Evolutionary conservation across 1,140 invertebrate genomes (phyloP), one percentile per base, ranked within the genome.

Genomic region (Plodia interpunctella): DNA sequence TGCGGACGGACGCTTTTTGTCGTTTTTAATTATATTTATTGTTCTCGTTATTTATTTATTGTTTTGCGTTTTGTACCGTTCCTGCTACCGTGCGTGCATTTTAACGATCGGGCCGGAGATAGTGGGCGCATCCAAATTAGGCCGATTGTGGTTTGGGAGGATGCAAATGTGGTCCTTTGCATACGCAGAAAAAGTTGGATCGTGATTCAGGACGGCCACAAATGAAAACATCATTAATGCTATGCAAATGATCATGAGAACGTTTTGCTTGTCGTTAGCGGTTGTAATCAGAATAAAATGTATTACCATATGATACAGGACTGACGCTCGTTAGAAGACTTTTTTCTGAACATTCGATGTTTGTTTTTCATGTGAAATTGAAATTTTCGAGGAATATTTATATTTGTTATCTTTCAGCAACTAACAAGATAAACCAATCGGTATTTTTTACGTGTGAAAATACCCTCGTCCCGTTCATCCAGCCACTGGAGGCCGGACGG

Each of bases 1-100:
- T 79, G 75, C 65, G 72, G 76, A 79, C 78, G 79, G 74, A 78
- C 75, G 74, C 72, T 83, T 83, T 87, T 87, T 83, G 79, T 84
- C 76, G 80, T 81, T 80, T 86, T 88, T 85, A 88, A 85, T 86
- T 88, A 88, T 88, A 85, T 86, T 86, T 88, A 88, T 88, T 84
- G 81, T 88, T 80, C 74, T 80, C 72, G 69, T 84, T 82, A 87
- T 83, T 84, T 84, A 84, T 87, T 87, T 83, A 83, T 87, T 83
- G 77, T 86, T 80, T 83, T 82, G 65, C 73, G 65, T 78, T 76
- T 76, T 72, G 60, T 75, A 66, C 70, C 61, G 68, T 78, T 79
- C 78, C 75, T 74, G 85, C 83, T 88, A 87, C 83, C 73, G 83
- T 83, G 77, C 83, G 77, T 86, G 75, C 77, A 70, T 82, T 82